Evolutionary conservation across 2,113 vertebrate species (phyloP).

Genomic region (Peromyscus polionotus): DNA sequence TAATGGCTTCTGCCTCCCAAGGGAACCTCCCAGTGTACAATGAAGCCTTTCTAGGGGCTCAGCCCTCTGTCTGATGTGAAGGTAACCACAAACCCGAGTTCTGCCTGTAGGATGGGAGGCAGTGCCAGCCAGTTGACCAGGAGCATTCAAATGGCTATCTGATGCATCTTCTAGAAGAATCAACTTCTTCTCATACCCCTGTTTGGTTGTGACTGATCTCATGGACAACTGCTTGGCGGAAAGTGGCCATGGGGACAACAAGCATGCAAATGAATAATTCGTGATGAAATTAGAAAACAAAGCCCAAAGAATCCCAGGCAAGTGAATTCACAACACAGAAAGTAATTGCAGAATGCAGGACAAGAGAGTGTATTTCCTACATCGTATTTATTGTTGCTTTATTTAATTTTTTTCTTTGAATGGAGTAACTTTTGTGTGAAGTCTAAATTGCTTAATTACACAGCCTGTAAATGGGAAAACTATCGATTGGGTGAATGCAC

Average conservation of each 20-base stretch:
- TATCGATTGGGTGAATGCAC: background rate
- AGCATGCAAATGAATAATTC: background rate
- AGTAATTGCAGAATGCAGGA: background rate
- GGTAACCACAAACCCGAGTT: background rate
- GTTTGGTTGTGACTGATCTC: conserved; percentile 28
- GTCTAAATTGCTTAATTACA: conserved; percentile 63
- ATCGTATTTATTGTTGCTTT: conserved; percentile 21
- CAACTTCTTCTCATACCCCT: background rate
- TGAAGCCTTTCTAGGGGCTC: conserved; percentile 8
- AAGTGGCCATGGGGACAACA: background rate
- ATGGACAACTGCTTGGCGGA: background rate
- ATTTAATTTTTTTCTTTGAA: background rate
- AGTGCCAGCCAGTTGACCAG: background rate
- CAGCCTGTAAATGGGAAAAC: conserved; percentile 41
- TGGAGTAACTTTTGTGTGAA: background rate
- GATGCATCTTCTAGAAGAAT: background rate
- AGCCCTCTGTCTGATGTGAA: background rate
- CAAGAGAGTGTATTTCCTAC: background rate
- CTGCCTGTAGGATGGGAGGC: background rate
- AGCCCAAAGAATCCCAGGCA: background rate
- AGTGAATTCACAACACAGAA: conserved; percentile 33
- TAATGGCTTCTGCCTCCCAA: conserved; percentile 60
- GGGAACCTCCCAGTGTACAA: background rate
- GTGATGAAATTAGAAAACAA: background rate
- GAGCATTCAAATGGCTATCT: no score